A percentile compares a stretch with the other conserved stretches of the same genome.
These are phyloP conservation scores for Ceyx melanurus DNA, from an alignment of 2,113 vertebrate species.

Conservation along the genomic window DNA sequence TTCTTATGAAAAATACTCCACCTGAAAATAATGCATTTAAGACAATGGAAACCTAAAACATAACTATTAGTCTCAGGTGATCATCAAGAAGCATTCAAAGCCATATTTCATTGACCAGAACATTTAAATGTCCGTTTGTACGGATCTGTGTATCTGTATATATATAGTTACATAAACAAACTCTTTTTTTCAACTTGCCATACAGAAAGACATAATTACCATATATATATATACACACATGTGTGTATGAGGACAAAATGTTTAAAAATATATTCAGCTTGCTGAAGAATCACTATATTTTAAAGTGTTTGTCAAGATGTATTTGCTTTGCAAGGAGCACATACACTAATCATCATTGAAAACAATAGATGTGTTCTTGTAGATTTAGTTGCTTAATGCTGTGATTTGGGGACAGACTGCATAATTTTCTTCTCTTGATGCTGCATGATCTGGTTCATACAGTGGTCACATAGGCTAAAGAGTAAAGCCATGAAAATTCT, in stretches of 20 bases:
- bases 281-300: background rate
- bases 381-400: background rate
- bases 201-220: background rate
- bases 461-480: background rate
- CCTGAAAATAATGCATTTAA: background rate
- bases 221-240: background rate
- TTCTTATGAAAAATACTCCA: background rate
- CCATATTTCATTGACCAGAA: background rate
- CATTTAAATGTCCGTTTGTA: background rate
- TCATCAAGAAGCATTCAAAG: background rate
- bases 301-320: background rate
- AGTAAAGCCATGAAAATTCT: background rate
- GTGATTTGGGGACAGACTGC: background rate
- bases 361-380: background rate
- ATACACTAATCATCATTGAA: background rate
- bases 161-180: background rate
- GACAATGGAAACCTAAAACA: background rate
- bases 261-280: background rate
- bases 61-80: background rate
- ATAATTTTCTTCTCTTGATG: background rate
- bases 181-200: background rate
- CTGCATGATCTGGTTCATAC: background rate
- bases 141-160: background rate
- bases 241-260: background rate
- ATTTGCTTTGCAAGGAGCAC: background rate